phyloP scores from a whole-genome alignment of 1,140 invertebrate genomes.

The Tyrophagus putrescentiae region DNA sequence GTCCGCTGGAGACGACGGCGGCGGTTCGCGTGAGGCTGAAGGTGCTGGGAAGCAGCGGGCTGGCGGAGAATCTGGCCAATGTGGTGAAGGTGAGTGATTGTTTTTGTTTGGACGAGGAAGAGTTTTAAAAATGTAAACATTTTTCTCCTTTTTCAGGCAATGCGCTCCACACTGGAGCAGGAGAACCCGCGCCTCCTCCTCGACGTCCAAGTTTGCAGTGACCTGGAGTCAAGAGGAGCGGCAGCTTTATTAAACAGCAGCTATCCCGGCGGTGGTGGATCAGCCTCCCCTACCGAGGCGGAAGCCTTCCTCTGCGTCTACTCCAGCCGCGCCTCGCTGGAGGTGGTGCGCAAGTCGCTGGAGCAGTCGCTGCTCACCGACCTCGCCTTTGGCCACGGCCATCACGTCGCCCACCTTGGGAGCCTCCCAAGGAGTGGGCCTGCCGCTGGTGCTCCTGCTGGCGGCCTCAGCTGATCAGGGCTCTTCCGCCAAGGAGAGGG shows the following conservation, averaged over 20 bases:
- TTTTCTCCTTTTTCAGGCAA: constrained; percentile 10
- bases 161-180: constrained; percentile 6
- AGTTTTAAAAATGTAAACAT: not conserved
- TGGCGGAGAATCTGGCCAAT: constrained; percentile 6
- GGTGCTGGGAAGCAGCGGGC: not conserved
- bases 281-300: constrained; percentile 44
- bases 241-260: too few species aligned
- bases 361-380: constrained; percentile 80
- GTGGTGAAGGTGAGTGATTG: constrained; percentile 5
- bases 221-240: constrained; percentile 54
- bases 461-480: constrained; percentile 63
- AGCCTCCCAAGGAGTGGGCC: constrained; percentile 48
- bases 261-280: too few species aligned
- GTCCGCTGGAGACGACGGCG: not conserved
- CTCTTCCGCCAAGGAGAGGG: constrained; percentile 65
- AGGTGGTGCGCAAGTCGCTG: constrained; percentile 74
- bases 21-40: not conserved
- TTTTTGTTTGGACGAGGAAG: not conserved
- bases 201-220: constrained; percentile 8
- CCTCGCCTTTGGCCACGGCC: constrained; percentile 51
- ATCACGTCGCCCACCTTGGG: constrained; percentile 62
- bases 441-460: constrained; percentile 78
- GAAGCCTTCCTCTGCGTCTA: constrained; percentile 57
- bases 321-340: constrained; percentile 74
- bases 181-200: not conserved